These are phyloP conservation scores for Ethmia dodecea DNA, from an alignment of 2,888 invertebrate genomes.

Conservation along the genomic window DNA sequence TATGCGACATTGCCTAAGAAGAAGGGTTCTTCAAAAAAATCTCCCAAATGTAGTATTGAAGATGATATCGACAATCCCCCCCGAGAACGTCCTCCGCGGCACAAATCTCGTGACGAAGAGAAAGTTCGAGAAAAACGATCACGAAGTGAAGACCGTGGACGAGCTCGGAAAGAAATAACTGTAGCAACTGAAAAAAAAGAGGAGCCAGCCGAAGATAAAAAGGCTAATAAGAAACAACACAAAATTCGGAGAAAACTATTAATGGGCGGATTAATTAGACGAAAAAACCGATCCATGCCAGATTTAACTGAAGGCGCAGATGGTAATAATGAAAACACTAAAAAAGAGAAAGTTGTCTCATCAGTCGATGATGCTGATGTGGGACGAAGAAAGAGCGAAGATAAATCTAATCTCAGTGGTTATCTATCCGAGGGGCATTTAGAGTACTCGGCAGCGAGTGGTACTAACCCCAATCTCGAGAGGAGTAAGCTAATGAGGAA, in stretches of 20 bases:
- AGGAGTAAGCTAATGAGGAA: conserved; percentile 92
- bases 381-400: conserved; percentile 80
- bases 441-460: conserved; percentile 82
- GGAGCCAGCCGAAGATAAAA: conserved; percentile 81
- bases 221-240: conserved; percentile 91
- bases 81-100: conserved; percentile 84
- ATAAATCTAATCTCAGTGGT: conserved; percentile 82
- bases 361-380: conserved; percentile 88
- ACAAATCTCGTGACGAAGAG: conserved; percentile 83
- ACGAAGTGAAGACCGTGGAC: conserved; percentile 90
- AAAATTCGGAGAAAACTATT: conserved; percentile 91
- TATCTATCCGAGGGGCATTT: conserved; percentile 93
- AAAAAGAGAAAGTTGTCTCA: conserved; percentile 58
- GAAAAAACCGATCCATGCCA: conserved; percentile 95
- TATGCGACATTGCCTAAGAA: conserved; percentile 95
- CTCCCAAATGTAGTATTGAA: conserved; percentile 80
- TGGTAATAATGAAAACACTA: conserved; percentile 58
- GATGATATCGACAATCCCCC: conserved; percentile 85
- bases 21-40: conserved; percentile 82
- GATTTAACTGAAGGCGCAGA: conserved; percentile 90
- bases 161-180: conserved; percentile 84
- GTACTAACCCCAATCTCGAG: conserved; percentile 89
- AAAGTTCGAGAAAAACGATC: conserved; percentile 87
- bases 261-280: conserved; percentile 92
- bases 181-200: conserved; percentile 82